Evolutionary conservation across 2,113 vertebrate genomes (phyloP).

Genomic region (Leuciscus idus): DNA sequence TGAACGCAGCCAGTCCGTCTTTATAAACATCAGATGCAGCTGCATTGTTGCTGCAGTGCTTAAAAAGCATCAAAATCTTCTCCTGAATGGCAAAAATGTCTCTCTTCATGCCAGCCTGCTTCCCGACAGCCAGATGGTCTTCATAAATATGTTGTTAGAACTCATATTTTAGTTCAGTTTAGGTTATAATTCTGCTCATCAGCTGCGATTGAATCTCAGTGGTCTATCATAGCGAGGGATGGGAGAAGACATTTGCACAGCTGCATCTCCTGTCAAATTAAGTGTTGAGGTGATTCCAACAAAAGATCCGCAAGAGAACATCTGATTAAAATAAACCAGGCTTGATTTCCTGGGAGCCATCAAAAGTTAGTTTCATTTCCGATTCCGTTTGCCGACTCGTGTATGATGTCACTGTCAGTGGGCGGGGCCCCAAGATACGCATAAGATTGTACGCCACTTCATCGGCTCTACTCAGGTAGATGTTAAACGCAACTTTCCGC

Average conservation of each 20-base stretch:
- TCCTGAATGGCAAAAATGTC: neutral
- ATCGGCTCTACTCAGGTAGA: neutral
- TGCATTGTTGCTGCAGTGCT: neutral
- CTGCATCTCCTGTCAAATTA: conserved; percentile 9
- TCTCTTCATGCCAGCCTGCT: neutral
- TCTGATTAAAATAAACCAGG: neutral
- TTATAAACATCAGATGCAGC: neutral
- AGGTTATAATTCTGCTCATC: conserved; percentile 32
- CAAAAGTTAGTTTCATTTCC: neutral
- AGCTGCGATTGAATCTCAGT: conserved; percentile 18
- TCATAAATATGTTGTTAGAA: conserved; percentile 28
- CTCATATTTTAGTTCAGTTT: conserved; percentile 41
- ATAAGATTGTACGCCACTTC: neutral
- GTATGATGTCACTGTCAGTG: neutral
- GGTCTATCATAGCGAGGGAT: neutral
- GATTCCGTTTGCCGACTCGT: neutral
- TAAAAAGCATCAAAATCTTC: neutral
- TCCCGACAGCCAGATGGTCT: conserved; percentile 40
- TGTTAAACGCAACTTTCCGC: neutral
- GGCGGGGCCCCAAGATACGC: neutral
- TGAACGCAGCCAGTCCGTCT: neutral
- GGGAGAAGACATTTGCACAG: conserved; percentile 6
- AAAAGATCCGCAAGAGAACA: conserved; percentile 14
- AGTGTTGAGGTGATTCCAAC: conserved; percentile 4
- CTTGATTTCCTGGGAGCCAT: neutral